Percentiles rank a stretch among this genome's conserved stretches.
These are phyloP conservation scores for Ondatra zibethicus DNA, from an alignment of 2,113 vertebrate genomes.

Conservation along the genomic window DNA sequence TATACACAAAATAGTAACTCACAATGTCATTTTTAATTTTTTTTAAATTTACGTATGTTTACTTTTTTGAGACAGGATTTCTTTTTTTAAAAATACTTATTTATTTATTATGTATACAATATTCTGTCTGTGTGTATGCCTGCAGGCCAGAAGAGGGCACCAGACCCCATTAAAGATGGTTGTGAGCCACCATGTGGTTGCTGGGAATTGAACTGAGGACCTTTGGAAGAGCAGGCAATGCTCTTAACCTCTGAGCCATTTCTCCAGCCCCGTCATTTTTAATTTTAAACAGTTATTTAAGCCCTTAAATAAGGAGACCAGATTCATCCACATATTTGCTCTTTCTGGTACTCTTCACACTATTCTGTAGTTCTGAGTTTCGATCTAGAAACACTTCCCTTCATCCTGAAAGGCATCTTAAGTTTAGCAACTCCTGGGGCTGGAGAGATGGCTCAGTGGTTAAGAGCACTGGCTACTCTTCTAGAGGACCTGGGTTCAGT, in stretches of 20 bases:
- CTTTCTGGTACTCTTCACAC: neutral
- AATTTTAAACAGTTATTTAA: neutral
- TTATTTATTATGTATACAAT: too few species aligned
- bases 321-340: neutral
- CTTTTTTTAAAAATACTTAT: too few species aligned
- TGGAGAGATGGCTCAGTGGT: neutral
- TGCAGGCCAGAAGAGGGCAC: too few species aligned
- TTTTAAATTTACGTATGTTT: too few species aligned
- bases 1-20: neutral
- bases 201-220: too few species aligned
- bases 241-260: too few species aligned
- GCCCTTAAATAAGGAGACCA: neutral
- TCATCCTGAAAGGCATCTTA: neutral
- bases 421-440: neutral
- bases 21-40: neutral
- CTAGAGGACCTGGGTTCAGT: neutral
- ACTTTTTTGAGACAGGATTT: too few species aligned
- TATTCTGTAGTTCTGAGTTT: neutral
- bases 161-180: too few species aligned
- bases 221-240: too few species aligned
- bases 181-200: too few species aligned
- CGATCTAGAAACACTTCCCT: neutral
- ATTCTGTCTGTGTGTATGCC: too few species aligned
- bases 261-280: too few species aligned
- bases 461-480: neutral